A percentile compares a stretch with the other conserved stretches of the same genome.
phyloP scores from a whole-genome alignment of 1,140 invertebrate species.

The Apocrypta bakeri region DNA sequence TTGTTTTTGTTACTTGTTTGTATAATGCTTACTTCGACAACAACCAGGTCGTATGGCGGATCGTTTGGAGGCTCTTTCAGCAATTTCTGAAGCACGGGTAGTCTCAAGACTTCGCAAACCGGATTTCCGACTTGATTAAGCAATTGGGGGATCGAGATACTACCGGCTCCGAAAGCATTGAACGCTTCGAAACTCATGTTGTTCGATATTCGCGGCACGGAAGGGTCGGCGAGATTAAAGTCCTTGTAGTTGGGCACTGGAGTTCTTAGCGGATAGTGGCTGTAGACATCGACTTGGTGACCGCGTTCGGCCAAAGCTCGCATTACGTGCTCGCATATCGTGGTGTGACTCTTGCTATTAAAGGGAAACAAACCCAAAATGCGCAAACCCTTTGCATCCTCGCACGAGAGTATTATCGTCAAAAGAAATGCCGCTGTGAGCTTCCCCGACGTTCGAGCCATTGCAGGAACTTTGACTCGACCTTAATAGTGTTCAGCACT shows the following conservation, averaged over 20 bases:
- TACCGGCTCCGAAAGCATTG: not conserved
- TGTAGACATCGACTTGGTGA: slow-evolving; percentile 70
- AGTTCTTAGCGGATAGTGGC: slow-evolving; percentile 66
- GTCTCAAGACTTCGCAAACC: slow-evolving; percentile 52
- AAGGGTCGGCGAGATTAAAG: slow-evolving; percentile 59
- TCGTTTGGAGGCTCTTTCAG: slow-evolving; percentile 52
- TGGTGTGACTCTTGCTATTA: slow-evolving; percentile 67
- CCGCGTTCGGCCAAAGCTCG: slow-evolving; percentile 66
- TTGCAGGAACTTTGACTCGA: too few species aligned
- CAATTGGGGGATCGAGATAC: not conserved
- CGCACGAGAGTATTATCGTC: not conserved
- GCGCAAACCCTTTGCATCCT: slow-evolving; percentile 7
- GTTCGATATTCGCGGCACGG: slow-evolving; percentile 44
- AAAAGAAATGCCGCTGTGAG: too few species aligned
- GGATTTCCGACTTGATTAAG: slow-evolving; percentile 6
- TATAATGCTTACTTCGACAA: slow-evolving; percentile 54
- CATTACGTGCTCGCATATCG: slow-evolving; percentile 65
- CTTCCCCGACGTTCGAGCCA: too few species aligned
- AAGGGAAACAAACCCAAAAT: slow-evolving; percentile 68
- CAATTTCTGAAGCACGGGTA: slow-evolving; percentile 53
- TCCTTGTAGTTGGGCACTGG: slow-evolving; percentile 65
- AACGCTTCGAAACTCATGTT: slow-evolving; percentile 50
- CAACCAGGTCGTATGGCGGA: slow-evolving; percentile 54
- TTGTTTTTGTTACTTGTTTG: not conserved
- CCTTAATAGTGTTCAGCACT: too few species aligned